These are phyloP conservation scores for Dascyllus trimaculatus DNA, from an alignment of 2,113 vertebrate genomes.

Conservation along the genomic window DNA sequence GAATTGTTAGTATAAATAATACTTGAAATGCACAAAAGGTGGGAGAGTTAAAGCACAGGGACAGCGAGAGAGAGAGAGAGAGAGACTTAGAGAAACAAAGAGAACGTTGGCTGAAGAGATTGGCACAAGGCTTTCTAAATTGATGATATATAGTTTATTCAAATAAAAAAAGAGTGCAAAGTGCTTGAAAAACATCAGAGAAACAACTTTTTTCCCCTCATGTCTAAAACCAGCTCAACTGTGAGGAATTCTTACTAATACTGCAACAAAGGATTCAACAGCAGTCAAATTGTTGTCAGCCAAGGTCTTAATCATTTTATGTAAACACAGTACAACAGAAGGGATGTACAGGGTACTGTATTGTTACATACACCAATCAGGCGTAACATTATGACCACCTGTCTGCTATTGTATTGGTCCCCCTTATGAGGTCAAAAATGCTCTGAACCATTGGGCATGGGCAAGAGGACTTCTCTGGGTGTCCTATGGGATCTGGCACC, in stretches of 20 bases:
- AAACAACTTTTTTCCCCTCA: conserved; percentile 17
- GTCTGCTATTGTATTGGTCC: too few species aligned
- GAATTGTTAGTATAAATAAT: background rate
- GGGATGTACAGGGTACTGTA: background rate
- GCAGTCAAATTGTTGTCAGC: conserved; percentile 47
- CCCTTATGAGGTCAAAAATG: too few species aligned
- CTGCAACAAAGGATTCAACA: conserved; percentile 17
- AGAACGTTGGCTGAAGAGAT: background rate
- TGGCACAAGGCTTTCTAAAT: conserved; percentile 22
- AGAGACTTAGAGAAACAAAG: background rate
- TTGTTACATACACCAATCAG: too few species aligned
- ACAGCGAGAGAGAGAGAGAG: background rate
- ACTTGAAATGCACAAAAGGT: background rate
- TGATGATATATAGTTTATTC: conserved; percentile 23
- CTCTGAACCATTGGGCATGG: too few species aligned
- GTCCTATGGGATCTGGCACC: too few species aligned
- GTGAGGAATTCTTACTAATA: conserved; percentile 24
- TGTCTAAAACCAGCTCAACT: conserved; percentile 11
- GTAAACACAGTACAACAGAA: conserved; percentile 31
- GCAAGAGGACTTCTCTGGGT: too few species aligned
- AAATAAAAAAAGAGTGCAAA: background rate
- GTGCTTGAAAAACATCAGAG: background rate
- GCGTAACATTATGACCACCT: too few species aligned
- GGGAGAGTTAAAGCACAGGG: background rate
- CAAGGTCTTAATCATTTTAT: conserved; percentile 50